Base-by-base conservation (phyloP, 2,888 invertebrate species). In the Protonemura montana region DNA sequence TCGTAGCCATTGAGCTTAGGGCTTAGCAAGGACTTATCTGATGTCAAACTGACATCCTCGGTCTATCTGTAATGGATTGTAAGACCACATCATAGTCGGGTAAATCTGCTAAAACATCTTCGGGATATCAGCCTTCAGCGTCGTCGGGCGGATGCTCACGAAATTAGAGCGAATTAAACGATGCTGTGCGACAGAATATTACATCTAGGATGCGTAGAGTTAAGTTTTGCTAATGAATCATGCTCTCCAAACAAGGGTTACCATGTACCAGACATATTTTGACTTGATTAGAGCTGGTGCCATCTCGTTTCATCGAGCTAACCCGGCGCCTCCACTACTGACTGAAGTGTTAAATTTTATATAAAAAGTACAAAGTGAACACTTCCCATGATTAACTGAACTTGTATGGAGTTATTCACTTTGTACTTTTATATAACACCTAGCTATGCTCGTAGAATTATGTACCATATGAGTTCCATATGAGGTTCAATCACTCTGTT, bases 21-120 rank as follows among this genome's bases (percentile, higher is more conserved):
- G 81, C 81, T 81, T 81, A 81, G 78, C 30, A 29, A 27, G 28
- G 59, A 59, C 81, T 81, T 81, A 81, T 81, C 81, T 81, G 81
- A 29, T 81, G 29, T 81, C 81, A 28, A 30, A 81, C 28, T 28
- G 81, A 81, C 81, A 30, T 28, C 26, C 27, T 26, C n/a, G 78
- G 78, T 78, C 78, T 27, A 28, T 26, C 28, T 81, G 28, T 81
- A 81, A 81, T 81, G 28, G 81, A 81, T n/a, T 30, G 81, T 28
- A 81, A 81, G 28, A 81, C 81, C 81, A 29, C 81, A 81, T 29
- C 59, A 59, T 59, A 59, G 59, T 59, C 59, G 59, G 21, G 59
- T 59, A 59, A 59, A 59, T 59, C 59, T 59, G 59, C 59, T 59
- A 59, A 59, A 59, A 59, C 59, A 59, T 59, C 59, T 59, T 21